Conservation (phyloP, 2,888 invertebrate species). For the Brachypterus glaber region DNA sequence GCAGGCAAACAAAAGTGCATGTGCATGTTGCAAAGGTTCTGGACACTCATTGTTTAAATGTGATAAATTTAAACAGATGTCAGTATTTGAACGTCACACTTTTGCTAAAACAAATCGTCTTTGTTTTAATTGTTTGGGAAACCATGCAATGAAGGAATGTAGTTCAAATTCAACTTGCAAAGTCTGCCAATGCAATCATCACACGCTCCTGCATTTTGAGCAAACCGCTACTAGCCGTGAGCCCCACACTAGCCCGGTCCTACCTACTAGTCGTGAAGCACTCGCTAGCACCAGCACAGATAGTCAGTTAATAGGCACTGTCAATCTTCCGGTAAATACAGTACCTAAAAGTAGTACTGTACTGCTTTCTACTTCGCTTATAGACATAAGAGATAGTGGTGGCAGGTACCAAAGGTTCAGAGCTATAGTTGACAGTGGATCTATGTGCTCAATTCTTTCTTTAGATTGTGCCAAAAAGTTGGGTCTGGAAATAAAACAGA, state of each 20-base stretch:
- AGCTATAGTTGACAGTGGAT: background rate
- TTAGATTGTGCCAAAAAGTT: no score
- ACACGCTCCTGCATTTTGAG: no score
- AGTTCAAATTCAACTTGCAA: background rate
- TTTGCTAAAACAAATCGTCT: no score
- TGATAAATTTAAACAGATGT: no score
- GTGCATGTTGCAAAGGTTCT: no score
- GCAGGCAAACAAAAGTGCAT: no score
- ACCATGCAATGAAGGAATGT: background rate
- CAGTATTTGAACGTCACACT: no score
- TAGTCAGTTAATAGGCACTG: no score
- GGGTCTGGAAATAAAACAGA: no score
- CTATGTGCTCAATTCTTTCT: no score
- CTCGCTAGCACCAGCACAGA: background rate
- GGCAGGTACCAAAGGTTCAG: background rate
- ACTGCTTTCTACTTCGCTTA: background rate
- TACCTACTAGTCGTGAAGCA: background rate
- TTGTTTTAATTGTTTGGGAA: conserved; percentile 1
- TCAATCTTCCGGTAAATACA: background rate
- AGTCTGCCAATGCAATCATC: no score
- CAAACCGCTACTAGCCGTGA: background rate
- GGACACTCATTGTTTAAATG: no score
- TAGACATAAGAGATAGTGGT: background rate
- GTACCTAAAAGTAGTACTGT: background rate
- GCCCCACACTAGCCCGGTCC: background rate